These are phyloP conservation scores for Nymphalis urticae DNA, from an alignment of 2,888 invertebrate genomes.

Conservation along the genomic window DNA sequence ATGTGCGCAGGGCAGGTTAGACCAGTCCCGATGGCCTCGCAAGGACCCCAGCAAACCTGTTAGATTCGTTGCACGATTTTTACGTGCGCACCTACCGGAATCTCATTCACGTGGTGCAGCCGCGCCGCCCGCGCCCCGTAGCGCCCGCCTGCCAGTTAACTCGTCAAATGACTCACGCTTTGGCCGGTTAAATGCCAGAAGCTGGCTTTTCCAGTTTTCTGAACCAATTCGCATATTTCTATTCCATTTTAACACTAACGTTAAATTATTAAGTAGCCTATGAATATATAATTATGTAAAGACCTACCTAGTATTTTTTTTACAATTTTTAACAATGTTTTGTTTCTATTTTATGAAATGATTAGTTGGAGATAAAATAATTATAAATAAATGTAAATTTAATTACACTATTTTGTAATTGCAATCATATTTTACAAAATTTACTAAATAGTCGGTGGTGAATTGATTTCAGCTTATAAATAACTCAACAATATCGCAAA, in stretches of 20 bases:
- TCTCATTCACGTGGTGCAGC: constrained; percentile 78
- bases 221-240: constrained; percentile 73
- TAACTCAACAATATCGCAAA: constrained; percentile 30
- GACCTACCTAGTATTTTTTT: not conserved
- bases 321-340: not conserved
- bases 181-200: constrained; percentile 76
- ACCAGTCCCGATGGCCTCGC: constrained; percentile 81
- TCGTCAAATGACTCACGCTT: constrained; percentile 80
- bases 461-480: constrained; percentile 30
- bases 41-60: constrained; percentile 82
- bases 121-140: constrained; percentile 60
- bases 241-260: constrained; percentile 53
- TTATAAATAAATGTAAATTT: no score
- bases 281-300: constrained; percentile 35
- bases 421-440: constrained; percentile 2
- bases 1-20: constrained; percentile 79
- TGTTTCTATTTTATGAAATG: not conserved
- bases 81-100: constrained; percentile 82
- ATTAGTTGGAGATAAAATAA: not conserved
- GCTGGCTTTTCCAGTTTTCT: constrained; percentile 80
- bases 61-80: constrained; percentile 82
- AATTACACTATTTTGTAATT: not conserved
- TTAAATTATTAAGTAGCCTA: constrained; percentile 45
- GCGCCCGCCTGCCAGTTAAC: constrained; percentile 71
- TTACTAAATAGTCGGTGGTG: constrained; percentile 13